These are phyloP conservation scores for Clanis bilineata DNA, from an alignment of 2,888 invertebrate genomes.

Conservation along the genomic window DNA sequence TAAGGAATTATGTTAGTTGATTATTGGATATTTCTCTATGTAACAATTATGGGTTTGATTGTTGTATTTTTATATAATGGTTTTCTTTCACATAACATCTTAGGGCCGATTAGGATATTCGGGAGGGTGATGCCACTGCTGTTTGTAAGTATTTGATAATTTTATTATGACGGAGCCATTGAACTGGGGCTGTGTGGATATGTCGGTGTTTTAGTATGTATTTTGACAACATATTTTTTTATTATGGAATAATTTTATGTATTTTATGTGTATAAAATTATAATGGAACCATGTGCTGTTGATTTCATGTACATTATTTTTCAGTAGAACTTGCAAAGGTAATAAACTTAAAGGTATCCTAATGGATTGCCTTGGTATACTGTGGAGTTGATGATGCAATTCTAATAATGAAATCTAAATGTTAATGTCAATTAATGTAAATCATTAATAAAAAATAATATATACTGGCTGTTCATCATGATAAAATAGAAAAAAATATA, in stretches of 20 bases:
- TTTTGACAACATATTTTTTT: constrained; percentile 64
- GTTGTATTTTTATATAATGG: constrained; percentile 1
- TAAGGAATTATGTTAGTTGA: not conserved
- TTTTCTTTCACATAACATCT: constrained; percentile 14
- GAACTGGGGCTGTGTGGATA: constrained; percentile 62
- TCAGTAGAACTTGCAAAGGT: not conserved
- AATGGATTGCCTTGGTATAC: too few species aligned
- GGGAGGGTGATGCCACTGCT: constrained; percentile 64
- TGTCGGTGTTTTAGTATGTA: constrained; percentile 79
- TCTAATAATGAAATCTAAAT: too few species aligned
- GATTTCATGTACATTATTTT: constrained; percentile 1
- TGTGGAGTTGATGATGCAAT: too few species aligned
- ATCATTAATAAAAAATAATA: too few species aligned
- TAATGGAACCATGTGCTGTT: constrained; percentile 4
- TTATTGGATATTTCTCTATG: not conserved
- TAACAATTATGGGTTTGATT: constrained; percentile 9
- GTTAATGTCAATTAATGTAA: too few species aligned
- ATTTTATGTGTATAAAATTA: constrained; percentile 29
- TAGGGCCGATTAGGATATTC: constrained; percentile 36
- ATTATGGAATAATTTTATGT: constrained; percentile 42
- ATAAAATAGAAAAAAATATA: too few species aligned
- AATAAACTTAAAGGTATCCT: too few species aligned
- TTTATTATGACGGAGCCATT: constrained; percentile 51
- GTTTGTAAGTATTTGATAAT: constrained; percentile 72
- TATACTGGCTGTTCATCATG: too few species aligned